These are phyloP conservation scores for Drosophila tsacasi DNA, from an alignment of 1,140 invertebrate genomes.

Conservation along the genomic window DNA sequence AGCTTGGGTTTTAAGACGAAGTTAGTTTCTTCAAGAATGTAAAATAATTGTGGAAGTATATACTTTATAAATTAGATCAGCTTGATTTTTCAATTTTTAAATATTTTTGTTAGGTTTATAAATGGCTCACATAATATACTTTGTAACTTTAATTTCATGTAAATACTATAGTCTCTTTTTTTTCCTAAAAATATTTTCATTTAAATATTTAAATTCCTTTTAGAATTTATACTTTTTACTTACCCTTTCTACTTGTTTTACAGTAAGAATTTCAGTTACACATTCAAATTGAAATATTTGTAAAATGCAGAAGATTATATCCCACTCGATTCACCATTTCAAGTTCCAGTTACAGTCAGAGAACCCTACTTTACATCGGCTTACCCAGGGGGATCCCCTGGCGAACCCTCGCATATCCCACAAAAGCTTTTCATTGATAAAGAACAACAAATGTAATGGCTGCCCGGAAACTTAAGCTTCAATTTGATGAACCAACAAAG, in stretches of 20 bases:
- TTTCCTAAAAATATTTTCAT: too few relatives aligned
- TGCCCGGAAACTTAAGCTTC: constrained; percentile 63
- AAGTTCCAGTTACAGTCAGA: neutral
- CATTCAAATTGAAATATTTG: neutral
- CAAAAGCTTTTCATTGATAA: constrained; percentile 48
- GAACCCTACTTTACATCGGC: constrained; percentile 28
- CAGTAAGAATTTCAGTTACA: neutral
- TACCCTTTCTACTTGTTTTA: neutral
- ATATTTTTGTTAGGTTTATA: too few relatives aligned
- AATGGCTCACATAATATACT: too few relatives aligned
- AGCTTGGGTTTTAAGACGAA: neutral
- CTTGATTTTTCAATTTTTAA: too few relatives aligned
- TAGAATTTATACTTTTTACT: too few relatives aligned
- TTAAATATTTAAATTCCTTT: too few relatives aligned
- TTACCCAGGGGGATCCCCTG: constrained; percentile 16
- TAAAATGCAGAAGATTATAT: neutral
- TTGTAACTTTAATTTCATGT: too few relatives aligned
- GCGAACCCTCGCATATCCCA: constrained; percentile 29
- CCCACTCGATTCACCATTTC: constrained; percentile 1
- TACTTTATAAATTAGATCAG: too few relatives aligned
- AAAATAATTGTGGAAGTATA: too few relatives aligned
- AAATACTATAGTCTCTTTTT: too few relatives aligned
- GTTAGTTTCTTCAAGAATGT: neutral
- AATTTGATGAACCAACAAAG: constrained; percentile 73
- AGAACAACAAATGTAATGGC: constrained; percentile 64